Conservation (phyloP, 2,888 invertebrate species). For the Anoplius nigerrimus region DNA sequence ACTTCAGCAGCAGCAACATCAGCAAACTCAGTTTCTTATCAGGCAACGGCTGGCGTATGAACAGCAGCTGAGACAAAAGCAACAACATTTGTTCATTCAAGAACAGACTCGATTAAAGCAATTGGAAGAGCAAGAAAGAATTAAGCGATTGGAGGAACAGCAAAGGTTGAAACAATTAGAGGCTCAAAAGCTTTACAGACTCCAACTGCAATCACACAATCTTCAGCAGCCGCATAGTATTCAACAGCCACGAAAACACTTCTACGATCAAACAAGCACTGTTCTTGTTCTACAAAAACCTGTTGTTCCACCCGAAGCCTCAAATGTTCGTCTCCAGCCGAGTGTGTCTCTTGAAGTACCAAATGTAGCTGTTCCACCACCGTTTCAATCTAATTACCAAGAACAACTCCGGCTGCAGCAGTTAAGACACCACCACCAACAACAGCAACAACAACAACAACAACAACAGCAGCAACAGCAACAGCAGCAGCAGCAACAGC, state of each 20-base stretch:
- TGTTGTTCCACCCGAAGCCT: conserved; percentile 41
- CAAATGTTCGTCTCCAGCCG: conserved; percentile 65
- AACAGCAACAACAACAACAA: conserved; percentile 52
- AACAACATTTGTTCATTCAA: conserved; percentile 65
- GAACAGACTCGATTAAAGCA: conserved; percentile 65
- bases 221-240: conserved; percentile 63
- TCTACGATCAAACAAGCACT: conserved; percentile 57
- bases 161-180: conserved; percentile 67
- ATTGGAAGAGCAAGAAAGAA: conserved; percentile 58
- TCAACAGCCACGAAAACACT: conserved; percentile 42
- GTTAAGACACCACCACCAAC: conserved; percentile 52
- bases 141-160: conserved; percentile 61
- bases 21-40: conserved; percentile 82
- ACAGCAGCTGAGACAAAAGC: conserved; percentile 74
- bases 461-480: conserved; percentile 53
- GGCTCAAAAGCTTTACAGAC: conserved; percentile 63
- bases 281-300: conserved; percentile 55
- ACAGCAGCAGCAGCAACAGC: conserved; percentile 42
- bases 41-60: conserved; percentile 81
- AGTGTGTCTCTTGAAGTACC: conserved; percentile 69
- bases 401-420: conserved; percentile 57
- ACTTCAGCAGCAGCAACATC: conserved; percentile 81
- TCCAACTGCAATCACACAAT: conserved; percentile 64
- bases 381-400: conserved; percentile 60
- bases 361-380: conserved; percentile 50